Conservation (phyloP, 2,113 vertebrate species). For the Benitochromis conjunctus region DNA sequence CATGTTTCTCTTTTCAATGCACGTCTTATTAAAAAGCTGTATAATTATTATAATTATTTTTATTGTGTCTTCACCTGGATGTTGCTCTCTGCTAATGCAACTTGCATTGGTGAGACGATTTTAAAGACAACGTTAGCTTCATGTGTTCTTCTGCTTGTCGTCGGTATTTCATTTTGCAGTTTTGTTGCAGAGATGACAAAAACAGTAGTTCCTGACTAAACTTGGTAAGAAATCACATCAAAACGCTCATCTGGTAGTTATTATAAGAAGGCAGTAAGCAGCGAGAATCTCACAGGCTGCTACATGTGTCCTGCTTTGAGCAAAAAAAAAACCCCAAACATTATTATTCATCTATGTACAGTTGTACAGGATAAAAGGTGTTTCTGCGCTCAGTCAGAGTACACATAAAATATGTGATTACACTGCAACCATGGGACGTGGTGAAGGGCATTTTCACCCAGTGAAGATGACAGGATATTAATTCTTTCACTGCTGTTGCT, state of each 20-base stretch:
- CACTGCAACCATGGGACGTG: not conserved
- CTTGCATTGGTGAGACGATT: not conserved
- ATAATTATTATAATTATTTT: not conserved
- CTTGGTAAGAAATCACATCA: not conserved
- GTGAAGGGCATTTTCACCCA: not conserved
- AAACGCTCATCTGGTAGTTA: not conserved
- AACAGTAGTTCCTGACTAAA: not conserved
- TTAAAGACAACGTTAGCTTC: not conserved
- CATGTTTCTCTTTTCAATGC: not conserved
- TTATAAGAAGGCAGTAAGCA: not conserved
- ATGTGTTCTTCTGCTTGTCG: not conserved
- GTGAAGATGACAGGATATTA: not conserved
- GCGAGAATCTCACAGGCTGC: not conserved
- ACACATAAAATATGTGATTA: not conserved
- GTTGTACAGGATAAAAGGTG: not conserved
- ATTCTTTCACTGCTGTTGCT: not conserved
- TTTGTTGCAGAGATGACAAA: not conserved
- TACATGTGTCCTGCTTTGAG: not conserved
- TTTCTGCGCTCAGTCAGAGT: not conserved
- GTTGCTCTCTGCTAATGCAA: not conserved
- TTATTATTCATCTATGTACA: not conserved
- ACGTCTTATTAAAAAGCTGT: not conserved
- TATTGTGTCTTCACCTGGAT: not conserved
- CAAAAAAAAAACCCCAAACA: not conserved
- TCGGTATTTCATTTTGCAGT: not conserved